Conservation (phyloP, 2,888 invertebrate species). For the Caenorhabditis zanzibari region DNA sequence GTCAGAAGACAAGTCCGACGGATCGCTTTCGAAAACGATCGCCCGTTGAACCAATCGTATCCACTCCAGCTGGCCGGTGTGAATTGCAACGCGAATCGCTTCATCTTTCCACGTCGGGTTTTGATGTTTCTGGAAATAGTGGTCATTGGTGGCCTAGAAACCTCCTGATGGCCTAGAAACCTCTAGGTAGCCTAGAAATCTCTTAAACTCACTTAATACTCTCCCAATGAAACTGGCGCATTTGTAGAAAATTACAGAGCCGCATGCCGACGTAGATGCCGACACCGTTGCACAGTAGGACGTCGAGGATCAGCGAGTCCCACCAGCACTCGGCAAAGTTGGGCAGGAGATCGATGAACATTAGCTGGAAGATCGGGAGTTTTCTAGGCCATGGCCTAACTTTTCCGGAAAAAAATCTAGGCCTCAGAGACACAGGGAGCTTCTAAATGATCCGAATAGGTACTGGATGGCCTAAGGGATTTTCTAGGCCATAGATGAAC, state of each 20-base stretch:
- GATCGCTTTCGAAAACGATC: constrained; percentile 44
- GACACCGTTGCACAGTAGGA: constrained; percentile 95
- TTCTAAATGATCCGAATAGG: no score
- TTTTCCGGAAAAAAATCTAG: no score
- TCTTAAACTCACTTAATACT: constrained; percentile 89
- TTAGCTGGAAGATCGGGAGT: constrained; percentile 67
- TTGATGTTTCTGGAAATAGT: constrained; percentile 90
- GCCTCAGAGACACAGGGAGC: no score
- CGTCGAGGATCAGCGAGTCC: constrained; percentile 97
- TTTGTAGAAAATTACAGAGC: constrained; percentile 94
- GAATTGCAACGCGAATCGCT: constrained; percentile 96
- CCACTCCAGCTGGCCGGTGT: constrained; percentile 97
- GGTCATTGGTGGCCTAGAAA: background rate
- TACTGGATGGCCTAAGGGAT: no score
- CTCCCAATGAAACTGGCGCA: constrained; percentile 99
- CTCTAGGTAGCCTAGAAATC: background rate
- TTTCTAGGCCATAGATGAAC: no score
- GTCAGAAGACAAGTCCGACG: constrained; percentile 45
- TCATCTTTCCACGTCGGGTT: constrained; percentile 95
- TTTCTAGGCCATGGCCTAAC: background rate
- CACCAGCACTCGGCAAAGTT: constrained; percentile 91
- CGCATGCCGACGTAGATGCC: constrained; percentile 97
- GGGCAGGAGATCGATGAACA: constrained; percentile 82
- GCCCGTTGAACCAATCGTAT: constrained; percentile 59
- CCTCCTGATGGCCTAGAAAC: background rate